A percentile compares a stretch with the other conserved stretches of the same genome.
These are phyloP conservation scores for Hirtodrosophila trivittata DNA, from an alignment of 2,888 invertebrate species.

Conservation along the genomic window DNA sequence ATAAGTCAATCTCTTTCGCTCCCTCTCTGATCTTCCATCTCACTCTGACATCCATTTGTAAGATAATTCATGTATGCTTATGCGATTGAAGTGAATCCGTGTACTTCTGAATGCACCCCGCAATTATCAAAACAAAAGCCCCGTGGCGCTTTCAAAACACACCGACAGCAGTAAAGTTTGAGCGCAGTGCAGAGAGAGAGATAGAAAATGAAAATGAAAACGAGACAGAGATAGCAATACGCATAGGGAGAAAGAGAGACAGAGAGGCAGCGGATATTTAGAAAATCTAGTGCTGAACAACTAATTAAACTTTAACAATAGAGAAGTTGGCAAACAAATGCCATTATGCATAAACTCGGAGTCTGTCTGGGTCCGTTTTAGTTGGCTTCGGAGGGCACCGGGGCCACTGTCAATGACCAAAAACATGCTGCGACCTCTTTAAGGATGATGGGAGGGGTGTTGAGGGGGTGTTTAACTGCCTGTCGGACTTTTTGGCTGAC, in stretches of 20 bases:
- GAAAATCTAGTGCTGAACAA: slow-evolving; percentile 52
- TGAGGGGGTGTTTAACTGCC: neutral
- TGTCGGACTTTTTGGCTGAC: too few relatives aligned
- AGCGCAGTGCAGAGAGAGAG: slow-evolving; percentile 4
- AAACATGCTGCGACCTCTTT: slow-evolving; percentile 37
- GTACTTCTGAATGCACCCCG: slow-evolving; percentile 35
- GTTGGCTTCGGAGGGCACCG: slow-evolving; percentile 19
- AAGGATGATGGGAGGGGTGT: slow-evolving; percentile 4
- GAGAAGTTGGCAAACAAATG: slow-evolving; percentile 76
- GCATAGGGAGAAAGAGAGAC: neutral
- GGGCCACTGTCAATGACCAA: slow-evolving; percentile 30
- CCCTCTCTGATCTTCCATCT: neutral
- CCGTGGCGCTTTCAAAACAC: slow-evolving; percentile 45
- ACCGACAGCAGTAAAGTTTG: slow-evolving; percentile 10
- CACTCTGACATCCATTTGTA: neutral
- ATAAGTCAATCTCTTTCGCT: neutral
- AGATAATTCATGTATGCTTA: slow-evolving; percentile 27
- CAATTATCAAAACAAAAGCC: slow-evolving; percentile 58
- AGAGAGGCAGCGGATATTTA: slow-evolving; percentile 13
- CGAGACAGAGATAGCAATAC: slow-evolving; percentile 1
- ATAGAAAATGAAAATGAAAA: slow-evolving; percentile 6
- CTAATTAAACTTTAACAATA: slow-evolving; percentile 76
- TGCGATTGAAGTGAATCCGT: slow-evolving; percentile 21
- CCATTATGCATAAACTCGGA: slow-evolving; percentile 45
- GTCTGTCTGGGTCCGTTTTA: slow-evolving; percentile 35